A percentile compares a stretch with the other conserved stretches of the same genome.
These are phyloP conservation scores for Sylvilagus bachmani DNA, from an alignment of 2,113 vertebrate species.

Conservation along the genomic window DNA sequence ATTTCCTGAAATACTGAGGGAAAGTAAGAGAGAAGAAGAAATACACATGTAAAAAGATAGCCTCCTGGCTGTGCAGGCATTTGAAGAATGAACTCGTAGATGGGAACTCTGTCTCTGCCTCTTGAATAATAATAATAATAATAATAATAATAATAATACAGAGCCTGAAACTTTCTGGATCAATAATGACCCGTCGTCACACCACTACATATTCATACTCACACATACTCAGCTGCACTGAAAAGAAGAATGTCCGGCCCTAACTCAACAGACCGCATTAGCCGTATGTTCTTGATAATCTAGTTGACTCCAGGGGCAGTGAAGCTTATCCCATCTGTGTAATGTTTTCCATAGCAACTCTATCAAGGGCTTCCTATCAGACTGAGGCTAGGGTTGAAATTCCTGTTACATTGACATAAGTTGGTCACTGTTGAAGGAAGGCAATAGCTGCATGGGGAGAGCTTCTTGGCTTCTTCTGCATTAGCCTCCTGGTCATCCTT, in stretches of 20 bases:
- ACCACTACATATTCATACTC: too few relatives aligned
- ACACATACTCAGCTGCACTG: not conserved
- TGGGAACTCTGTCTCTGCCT: too few relatives aligned
- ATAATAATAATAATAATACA: too few relatives aligned
- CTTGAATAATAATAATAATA: too few relatives aligned
- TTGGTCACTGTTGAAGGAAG: not conserved
- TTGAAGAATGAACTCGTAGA: too few relatives aligned
- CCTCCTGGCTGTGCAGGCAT: too few relatives aligned
- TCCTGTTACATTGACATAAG: not conserved
- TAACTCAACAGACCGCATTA: not conserved
- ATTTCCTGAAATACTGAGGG: slow-evolving; percentile 46
- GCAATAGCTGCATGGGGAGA: too few relatives aligned
- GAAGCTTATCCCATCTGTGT: not conserved
- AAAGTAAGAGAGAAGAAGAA: not conserved
- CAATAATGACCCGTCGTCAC: not conserved
- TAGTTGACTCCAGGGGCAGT: not conserved
- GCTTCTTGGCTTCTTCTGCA: not conserved
- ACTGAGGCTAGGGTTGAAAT: not conserved
- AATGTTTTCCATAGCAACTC: not conserved
- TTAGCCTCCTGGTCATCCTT: not conserved
- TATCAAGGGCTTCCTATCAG: not conserved
- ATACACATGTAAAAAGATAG: not conserved
- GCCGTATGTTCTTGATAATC: not conserved
- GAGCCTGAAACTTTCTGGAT: not conserved
- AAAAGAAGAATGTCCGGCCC: not conserved